These are phyloP conservation scores for Pachyramphus minor DNA, from an alignment of 2,113 vertebrate genomes.

Conservation along the genomic window DNA sequence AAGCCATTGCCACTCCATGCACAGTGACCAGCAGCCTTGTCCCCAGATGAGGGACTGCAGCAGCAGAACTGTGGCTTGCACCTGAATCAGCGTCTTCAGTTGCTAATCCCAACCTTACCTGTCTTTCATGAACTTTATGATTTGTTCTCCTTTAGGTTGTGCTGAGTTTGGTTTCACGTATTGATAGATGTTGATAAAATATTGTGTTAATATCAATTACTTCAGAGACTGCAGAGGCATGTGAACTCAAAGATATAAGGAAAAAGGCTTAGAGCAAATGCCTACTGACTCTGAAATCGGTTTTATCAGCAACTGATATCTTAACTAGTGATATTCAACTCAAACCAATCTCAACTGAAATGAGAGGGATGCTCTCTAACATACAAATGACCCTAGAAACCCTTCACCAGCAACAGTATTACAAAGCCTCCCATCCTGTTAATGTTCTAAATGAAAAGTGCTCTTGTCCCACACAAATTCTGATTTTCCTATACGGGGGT, in stretches of 20 bases:
- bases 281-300: not conserved
- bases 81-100: not conserved
- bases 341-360: not conserved
- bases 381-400: not conserved
- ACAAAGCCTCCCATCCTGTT: not conserved
- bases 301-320: not conserved
- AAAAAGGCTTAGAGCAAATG: not conserved
- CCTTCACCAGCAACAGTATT: fast-evolving
- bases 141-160: not conserved
- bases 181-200: not conserved
- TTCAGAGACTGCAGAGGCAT: not conserved
- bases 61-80: not conserved
- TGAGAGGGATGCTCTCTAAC: not conserved
- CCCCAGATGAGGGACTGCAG: not conserved
- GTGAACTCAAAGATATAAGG: not conserved
- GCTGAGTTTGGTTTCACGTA: not conserved
- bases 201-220: not conserved
- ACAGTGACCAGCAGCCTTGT: fast-evolving
- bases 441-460: not conserved
- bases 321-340: not conserved
- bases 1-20: fast-evolving
- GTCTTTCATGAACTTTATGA: not conserved
- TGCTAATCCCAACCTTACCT: not conserved
- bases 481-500: not conserved
- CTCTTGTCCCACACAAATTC: not conserved